Conservation (phyloP, 2,888 invertebrate species). For the Pterostichus madidus region DNA sequence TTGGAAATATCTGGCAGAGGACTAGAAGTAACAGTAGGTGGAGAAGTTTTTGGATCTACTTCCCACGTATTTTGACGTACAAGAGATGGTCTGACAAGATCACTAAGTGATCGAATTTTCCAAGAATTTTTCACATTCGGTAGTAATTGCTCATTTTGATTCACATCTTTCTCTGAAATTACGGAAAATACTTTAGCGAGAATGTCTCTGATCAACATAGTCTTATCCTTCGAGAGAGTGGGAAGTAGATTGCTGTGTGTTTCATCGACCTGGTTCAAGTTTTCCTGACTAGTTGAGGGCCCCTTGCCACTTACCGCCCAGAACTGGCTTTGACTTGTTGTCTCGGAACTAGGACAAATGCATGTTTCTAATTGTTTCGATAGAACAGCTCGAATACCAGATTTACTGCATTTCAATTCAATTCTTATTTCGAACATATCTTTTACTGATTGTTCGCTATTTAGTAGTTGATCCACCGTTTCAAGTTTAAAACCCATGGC, state of each 20-base stretch:
- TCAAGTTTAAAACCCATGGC: slow-evolving; percentile 73
- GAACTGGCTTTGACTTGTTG: slow-evolving; percentile 72
- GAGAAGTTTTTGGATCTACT: slow-evolving; percentile 54
- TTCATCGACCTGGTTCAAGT: slow-evolving; percentile 72
- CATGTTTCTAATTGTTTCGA: slow-evolving; percentile 72
- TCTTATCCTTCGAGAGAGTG: slow-evolving; percentile 71
- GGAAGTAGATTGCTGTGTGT: slow-evolving; percentile 74
- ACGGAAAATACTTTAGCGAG: slow-evolving; percentile 71
- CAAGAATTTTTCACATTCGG: background rate
- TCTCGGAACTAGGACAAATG: slow-evolving; percentile 72
- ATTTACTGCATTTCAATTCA: slow-evolving; percentile 72
- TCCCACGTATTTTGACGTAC: slow-evolving; percentile 31
- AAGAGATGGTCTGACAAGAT: background rate
- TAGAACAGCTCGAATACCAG: slow-evolving; percentile 73
- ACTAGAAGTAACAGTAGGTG: slow-evolving; percentile 41
- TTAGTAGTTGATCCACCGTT: slow-evolving; percentile 71
- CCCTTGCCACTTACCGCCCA: slow-evolving; percentile 74
- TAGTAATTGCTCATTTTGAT: slow-evolving; percentile 68
- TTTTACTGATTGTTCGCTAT: slow-evolving; percentile 55
- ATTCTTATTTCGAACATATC: slow-evolving; percentile 69
- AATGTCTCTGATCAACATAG: slow-evolving; percentile 70
- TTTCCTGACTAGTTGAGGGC: slow-evolving; percentile 71
- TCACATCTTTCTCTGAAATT: slow-evolving; percentile 70
- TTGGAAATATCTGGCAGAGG: slow-evolving; percentile 16
- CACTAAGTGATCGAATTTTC: slow-evolving; percentile 14